Conservation (phyloP, 1,140 invertebrate species). For the Mya arenaria region DNA sequence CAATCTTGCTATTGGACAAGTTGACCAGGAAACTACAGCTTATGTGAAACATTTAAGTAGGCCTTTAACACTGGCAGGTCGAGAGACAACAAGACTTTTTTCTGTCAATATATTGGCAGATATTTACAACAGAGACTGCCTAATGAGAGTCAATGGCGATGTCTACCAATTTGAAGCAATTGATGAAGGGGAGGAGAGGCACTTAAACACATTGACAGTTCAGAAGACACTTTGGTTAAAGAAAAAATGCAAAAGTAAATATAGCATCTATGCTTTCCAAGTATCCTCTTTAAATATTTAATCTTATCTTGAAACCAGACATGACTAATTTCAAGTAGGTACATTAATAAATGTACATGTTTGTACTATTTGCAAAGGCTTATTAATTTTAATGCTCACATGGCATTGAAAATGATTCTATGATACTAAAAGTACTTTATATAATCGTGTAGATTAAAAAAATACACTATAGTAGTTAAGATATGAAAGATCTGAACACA, state of each 20-base stretch:
- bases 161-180: background rate
- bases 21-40: background rate
- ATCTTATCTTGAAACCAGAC: background rate
- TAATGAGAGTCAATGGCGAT: constrained; percentile 12
- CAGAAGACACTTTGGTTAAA: constrained; percentile 40
- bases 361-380: too few relatives aligned
- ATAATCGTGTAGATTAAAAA: background rate
- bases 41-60: constrained; percentile 13
- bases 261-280: background rate
- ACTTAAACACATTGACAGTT: background rate
- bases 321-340: background rate
- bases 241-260: constrained; percentile 35
- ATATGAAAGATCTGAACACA: background rate
- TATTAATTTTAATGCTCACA: too few relatives aligned
- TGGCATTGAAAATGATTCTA: too few relatives aligned
- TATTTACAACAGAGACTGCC: constrained; percentile 24
- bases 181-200: background rate
- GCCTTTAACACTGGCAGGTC: background rate
- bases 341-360: too few relatives aligned
- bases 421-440: too few relatives aligned
- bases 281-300: constrained; percentile 2
- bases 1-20: background rate
- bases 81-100: constrained; percentile 17
- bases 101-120: constrained; percentile 3
- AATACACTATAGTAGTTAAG: background rate